phyloP scores from a whole-genome alignment of 2,797 vertebrate genomes.

The Leptoclinus maculatus region DNA sequence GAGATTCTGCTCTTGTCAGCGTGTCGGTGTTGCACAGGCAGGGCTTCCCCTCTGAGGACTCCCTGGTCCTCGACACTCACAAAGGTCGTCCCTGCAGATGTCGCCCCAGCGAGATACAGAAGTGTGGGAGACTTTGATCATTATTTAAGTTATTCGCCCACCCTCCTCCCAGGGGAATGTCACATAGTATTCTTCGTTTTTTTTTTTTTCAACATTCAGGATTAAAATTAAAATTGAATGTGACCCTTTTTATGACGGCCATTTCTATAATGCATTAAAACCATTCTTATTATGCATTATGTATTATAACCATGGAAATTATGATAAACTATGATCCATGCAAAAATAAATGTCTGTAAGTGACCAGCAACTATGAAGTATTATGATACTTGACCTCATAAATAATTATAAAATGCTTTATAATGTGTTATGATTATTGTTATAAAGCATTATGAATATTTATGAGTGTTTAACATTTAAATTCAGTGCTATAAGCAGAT shows the following conservation, averaged over 20 bases:
- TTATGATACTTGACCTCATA: neutral
- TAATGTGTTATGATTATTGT: neutral
- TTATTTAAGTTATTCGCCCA: constrained; percentile 26
- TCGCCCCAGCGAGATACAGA: constrained; percentile 55
- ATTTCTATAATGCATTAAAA: neutral
- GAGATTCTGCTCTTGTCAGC: constrained; percentile 33
- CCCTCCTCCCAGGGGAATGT: constrained; percentile 5
- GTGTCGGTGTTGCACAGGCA: constrained; percentile 42
- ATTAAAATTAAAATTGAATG: constrained; percentile 7
- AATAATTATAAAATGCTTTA: neutral
- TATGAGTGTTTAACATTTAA: neutral
- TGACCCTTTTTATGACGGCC: neutral
- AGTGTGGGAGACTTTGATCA: constrained; percentile 46
- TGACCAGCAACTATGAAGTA: neutral
- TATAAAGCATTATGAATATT: neutral
- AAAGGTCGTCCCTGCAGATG: constrained; percentile 75
- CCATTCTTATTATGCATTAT: no score
- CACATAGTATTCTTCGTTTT: constrained; percentile 5
- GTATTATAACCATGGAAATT: neutral
- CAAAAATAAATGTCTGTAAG: neutral
- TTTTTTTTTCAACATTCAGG: neutral
- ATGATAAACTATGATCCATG: neutral
- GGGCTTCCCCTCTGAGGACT: constrained; percentile 66
- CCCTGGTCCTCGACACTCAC: constrained; percentile 48
- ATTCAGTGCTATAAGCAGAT: neutral